Evolutionary conservation across 2,797 vertebrate genomes (phyloP).

Genomic region (Peromyscus attwateri): DNA sequence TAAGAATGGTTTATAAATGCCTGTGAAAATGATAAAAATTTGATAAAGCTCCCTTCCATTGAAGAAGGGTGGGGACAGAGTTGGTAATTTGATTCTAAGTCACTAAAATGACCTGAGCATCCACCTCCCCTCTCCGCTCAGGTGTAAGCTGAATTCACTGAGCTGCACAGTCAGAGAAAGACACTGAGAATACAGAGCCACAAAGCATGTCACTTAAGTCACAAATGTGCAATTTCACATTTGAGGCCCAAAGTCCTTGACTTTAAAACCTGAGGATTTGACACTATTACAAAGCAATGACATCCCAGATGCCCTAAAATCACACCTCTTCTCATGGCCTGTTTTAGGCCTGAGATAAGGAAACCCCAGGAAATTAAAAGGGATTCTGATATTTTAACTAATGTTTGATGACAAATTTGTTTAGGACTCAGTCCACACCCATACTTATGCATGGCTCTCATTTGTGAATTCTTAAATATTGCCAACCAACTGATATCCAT

Average conservation of each 20-base stretch:
- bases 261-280: slow-evolving; percentile 38
- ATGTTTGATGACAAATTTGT: not conserved
- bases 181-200: not conserved
- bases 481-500: not conserved
- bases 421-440: slow-evolving; percentile 22
- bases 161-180: slow-evolving; percentile 4
- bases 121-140: not conserved
- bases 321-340: slow-evolving; percentile 33
- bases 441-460: not conserved
- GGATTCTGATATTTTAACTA: slow-evolving; percentile 50
- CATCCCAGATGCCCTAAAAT: slow-evolving; percentile 18
- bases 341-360: slow-evolving; percentile 29
- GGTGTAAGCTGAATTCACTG: not conserved
- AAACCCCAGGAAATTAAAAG: slow-evolving; percentile 50
- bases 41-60: not conserved
- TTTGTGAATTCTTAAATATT: slow-evolving; percentile 3
- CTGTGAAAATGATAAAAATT: slow-evolving; percentile 2
- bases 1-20: not conserved
- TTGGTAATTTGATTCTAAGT: slow-evolving; percentile 8
- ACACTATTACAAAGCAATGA: not conserved
- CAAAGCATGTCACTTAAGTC: not conserved
- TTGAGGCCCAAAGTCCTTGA: slow-evolving; percentile 8
- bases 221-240: not conserved
- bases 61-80: not conserved
- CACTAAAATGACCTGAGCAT: not conserved